Conservation (phyloP, 2,797 vertebrate genomes). For the Mormyrops attenuatus region DNA sequence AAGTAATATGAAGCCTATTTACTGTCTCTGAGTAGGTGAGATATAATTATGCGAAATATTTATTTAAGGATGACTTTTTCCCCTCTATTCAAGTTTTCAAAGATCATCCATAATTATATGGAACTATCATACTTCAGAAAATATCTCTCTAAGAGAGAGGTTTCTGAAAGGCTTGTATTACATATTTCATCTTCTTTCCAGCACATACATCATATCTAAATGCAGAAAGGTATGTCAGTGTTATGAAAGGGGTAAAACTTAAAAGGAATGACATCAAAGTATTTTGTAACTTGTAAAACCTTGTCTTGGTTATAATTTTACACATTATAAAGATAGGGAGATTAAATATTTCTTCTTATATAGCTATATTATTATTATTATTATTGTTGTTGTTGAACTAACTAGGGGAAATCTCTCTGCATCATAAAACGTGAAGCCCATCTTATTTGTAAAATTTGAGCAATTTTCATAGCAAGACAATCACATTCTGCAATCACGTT, state of each 20-base stretch:
- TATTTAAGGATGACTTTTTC: neutral
- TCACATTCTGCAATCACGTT: conserved; percentile 38
- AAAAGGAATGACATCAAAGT: conserved; percentile 3
- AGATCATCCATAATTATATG: conserved; percentile 8
- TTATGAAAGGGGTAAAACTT: conserved; percentile 6
- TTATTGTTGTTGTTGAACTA: neutral
- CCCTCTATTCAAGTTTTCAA: neutral
- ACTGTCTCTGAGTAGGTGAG: neutral
- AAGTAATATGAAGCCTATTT: neutral
- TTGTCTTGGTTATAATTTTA: neutral
- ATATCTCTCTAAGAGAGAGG: neutral
- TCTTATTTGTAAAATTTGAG: neutral
- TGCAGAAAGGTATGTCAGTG: conserved; percentile 13
- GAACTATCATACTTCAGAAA: conserved; percentile 9
- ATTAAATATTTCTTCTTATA: neutral
- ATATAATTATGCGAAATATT: neutral
- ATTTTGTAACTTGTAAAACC: conserved; percentile 36
- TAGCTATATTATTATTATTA: neutral
- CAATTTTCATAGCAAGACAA: conserved; percentile 33
- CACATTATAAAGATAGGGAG: neutral
- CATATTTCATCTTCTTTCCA: neutral
- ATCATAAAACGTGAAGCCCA: neutral
- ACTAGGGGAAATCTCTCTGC: neutral
- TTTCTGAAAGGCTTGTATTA: neutral
- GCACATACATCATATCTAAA: neutral